Evolutionary conservation across 2,113 vertebrate genomes (phyloP), one percentile per base, ranked within the genome.

Genomic region (Xyrauchen texanus): DNA sequence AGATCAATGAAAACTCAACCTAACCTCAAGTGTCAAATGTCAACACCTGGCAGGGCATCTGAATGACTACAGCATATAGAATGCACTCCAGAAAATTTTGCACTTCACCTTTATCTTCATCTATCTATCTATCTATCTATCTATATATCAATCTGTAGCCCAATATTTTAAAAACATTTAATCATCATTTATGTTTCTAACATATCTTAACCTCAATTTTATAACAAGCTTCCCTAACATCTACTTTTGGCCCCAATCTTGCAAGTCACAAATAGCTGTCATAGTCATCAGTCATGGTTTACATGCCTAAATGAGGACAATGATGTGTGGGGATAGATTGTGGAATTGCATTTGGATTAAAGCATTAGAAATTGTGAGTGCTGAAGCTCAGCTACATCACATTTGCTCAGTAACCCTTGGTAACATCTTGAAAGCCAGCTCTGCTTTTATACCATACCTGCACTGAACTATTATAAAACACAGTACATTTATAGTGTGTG

Each of bases 1-100:
- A 21, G 77, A 79, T 82, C 71, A 64, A 72, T 76, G 47, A 49
- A 51, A 71, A 61, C 52, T 67, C 60, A 64, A 67, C 60, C 52
- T 51, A 76, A 46, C n/a, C 47, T 72, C 67, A 52, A 55, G 68
- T 67, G 78, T 73, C 73, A 83, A 77, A 77, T 81, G 79, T 81
- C 79, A 81, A 68, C 47, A 53, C 64, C 76, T 63, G 67, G 78
- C 78, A 77, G 61, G 73, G 78, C 78, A 68, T 76, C 57, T 4
- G 64, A 68, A 64, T 75, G 46, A 72, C 70, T 73, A 46, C 70
- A 61, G 70, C 65, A 47, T 52, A 82, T 9, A 58, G 70, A 53
- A 42, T 44, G 15, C 12, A 44, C 15, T n/a, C 47, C 61, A 63
- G 73, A 53, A 8, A 76, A 55, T 42, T 55, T 21, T 65, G 51